Evolutionary conservation across 2,888 invertebrate genomes (phyloP), one percentile per base, ranked within the genome.

Genomic region (Biston betularia): DNA sequence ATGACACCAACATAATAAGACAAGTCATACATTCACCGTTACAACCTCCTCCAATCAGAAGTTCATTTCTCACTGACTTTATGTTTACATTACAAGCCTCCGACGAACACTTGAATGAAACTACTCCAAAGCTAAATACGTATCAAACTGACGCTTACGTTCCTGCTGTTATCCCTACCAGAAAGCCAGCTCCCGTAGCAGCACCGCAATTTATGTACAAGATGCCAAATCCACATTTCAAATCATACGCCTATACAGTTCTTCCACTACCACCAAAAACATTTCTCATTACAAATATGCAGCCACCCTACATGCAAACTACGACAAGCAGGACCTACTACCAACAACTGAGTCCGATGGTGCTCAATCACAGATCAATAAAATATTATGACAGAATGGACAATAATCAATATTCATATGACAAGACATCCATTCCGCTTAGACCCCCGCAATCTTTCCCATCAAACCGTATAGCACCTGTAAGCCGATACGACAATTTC

Each of bases 351-450:
- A 75, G 64, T 7, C 76, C 78, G 6, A 58, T 74, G n/a, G 24
- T 77, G 44, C 38, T 73, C 6, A 77, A 76, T 57, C 75, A 77
- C 38, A 74, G 77, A 65, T 77, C 46, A 11, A 46, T 75, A 6
- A 79, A 80, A 42, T 75, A 78, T 68, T 73, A 78, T 35, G 50
- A 70, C 55, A 59, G 50, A 50, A 24, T 69, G n/a, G 70, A 73
- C 4, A 75, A 77, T 49, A 79, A 81, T 56, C 76, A 68, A 50
- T 76, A 73, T 45, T 52, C 70, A 61, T 75, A 75, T 54, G 74
- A 74, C 12, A 63, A 76, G 45, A 63, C 69, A 11, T 42, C 73
- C 0, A 5, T 44, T 34, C 60, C 49, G n/a, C 11, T 68, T 35
- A 61, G 40, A 14, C 24, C 24, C 33, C 14, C 38, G n/a, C 33